Evolutionary conservation across 2,113 vertebrate species (phyloP).

Genomic region (Grus americana): DNA sequence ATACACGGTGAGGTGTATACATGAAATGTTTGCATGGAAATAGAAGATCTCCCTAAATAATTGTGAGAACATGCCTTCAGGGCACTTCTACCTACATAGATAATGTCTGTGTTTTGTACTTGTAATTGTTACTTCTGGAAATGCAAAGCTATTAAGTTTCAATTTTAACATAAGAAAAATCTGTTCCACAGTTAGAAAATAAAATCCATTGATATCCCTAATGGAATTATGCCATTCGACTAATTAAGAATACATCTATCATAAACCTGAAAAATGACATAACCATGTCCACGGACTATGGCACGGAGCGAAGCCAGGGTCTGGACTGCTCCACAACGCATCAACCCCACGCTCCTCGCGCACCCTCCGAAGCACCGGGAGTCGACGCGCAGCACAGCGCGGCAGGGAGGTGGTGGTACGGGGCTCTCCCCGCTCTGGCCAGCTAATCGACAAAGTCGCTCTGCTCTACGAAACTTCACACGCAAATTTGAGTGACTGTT

Average conservation of each 20-base stretch:
- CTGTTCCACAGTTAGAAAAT: background rate
- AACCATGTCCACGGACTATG: background rate
- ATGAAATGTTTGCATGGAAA: background rate
- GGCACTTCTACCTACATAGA: background rate
- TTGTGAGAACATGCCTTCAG: background rate
- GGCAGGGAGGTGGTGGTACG: rapidly evolving
- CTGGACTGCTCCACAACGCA: background rate
- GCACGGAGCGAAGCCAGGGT: background rate
- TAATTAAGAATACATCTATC: background rate
- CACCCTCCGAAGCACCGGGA: rapidly evolving
- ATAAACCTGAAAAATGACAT: background rate
- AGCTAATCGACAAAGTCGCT: background rate
- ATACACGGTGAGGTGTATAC: background rate
- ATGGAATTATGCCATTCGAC: background rate
- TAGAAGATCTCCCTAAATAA: background rate
- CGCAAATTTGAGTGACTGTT: background rate
- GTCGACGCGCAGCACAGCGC: rapidly evolving
- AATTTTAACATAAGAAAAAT: background rate
- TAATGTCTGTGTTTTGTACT: background rate
- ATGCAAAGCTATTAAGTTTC: background rate
- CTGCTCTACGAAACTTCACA: background rate
- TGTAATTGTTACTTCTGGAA: background rate
- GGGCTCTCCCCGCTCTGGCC: background rate
- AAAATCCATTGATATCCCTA: background rate
- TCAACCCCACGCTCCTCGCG: rapidly evolving